Conservation (phyloP, 2,797 vertebrate species). For the Lepus oiostolus region DNA sequence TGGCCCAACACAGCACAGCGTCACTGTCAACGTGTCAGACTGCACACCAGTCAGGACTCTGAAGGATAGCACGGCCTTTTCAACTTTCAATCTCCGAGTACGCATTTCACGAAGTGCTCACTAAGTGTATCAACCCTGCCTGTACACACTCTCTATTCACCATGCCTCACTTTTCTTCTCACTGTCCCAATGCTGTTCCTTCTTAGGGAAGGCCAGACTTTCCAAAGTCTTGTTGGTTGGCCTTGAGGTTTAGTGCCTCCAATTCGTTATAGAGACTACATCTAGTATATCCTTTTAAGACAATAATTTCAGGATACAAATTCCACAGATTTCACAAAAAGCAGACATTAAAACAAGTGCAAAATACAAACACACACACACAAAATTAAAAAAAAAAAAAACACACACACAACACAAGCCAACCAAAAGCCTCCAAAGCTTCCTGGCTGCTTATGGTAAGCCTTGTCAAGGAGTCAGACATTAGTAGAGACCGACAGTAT, state of each 20-base stretch:
- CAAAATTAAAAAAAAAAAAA: no score
- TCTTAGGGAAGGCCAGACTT: neutral
- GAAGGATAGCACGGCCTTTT: neutral
- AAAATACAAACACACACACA: neutral
- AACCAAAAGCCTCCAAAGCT: neutral
- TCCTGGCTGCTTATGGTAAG: neutral
- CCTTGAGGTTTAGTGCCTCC: neutral
- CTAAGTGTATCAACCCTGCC: slow-evolving; percentile 10
- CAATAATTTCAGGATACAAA: neutral
- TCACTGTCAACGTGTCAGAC: neutral
- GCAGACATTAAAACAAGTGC: neutral
- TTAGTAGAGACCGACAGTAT: neutral
- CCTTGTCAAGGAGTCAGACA: neutral
- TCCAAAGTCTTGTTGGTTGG: neutral
- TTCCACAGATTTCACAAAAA: neutral
- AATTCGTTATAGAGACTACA: slow-evolving; percentile 8
- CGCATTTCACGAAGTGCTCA: neutral
- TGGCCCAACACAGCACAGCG: neutral
- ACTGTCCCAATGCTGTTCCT: neutral
- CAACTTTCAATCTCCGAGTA: neutral
- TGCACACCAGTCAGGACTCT: neutral
- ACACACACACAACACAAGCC: neutral
- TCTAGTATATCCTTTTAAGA: neutral
- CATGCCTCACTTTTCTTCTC: neutral
- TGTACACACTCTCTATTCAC: neutral